phyloP scores from a whole-genome alignment of 2,797 vertebrate species.

The Artibeus jamaicensis region DNA sequence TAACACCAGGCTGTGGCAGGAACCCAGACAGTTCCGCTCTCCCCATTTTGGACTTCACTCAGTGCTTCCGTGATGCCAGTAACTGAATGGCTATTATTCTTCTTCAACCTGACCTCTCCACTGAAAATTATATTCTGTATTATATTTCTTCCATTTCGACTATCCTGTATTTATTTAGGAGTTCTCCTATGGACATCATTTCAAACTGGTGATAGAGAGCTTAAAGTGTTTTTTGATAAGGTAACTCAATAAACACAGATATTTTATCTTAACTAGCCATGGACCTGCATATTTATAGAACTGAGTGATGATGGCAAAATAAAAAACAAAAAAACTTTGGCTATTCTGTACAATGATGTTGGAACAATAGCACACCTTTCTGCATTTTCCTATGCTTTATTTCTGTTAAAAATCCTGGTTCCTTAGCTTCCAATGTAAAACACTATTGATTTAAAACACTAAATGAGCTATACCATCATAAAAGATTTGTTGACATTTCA shows the following conservation, averaged over 20 bases:
- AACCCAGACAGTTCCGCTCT: too few relatives aligned
- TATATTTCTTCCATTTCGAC: neutral
- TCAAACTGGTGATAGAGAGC: neutral
- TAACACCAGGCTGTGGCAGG: neutral
- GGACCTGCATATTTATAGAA: neutral
- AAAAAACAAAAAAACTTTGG: neutral
- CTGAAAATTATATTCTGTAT: neutral
- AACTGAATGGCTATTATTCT: neutral
- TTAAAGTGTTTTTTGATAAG: neutral
- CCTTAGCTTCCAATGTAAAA: neutral
- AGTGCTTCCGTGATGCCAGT: neutral
- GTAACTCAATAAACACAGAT: neutral
- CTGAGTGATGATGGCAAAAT: neutral
- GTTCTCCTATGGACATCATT: neutral
- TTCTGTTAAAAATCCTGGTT: constrained; percentile 33
- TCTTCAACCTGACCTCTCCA: neutral
- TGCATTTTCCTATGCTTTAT: neutral
- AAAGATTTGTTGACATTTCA: constrained; percentile 73
- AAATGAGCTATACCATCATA: constrained; percentile 52
- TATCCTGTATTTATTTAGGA: neutral
- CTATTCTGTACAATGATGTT: neutral
- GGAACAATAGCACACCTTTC: constrained; percentile 7
- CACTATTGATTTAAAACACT: constrained; percentile 53
- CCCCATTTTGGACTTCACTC: neutral
- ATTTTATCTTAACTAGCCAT: neutral